Evolutionary conservation across 92 coral and sea anemone genomes (phyloP), one percentile per base, ranked within the genome.

Genomic region (Actinostola sp.): DNA sequence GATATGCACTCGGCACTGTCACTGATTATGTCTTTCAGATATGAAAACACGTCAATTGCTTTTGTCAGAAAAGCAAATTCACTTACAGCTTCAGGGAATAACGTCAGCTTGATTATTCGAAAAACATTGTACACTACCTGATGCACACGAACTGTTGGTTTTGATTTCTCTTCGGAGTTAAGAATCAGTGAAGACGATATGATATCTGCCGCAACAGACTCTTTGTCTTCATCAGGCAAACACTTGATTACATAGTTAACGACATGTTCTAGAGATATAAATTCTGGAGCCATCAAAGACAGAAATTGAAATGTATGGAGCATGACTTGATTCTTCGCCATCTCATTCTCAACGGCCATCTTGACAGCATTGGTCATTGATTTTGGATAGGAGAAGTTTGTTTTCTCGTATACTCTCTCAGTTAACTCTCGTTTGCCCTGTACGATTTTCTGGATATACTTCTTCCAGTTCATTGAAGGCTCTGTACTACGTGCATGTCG

Each of bases 311-410:
- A n/a, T n/a, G 73, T 68, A 19, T 42, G 59, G 23, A 49, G 36
- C 76, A 84, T 39, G 1, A 78, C 72, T 13, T 31, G 45, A 64
- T 79, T 60, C 12, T 10, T 43, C 1, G 35, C 23, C 10, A 39
- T 43, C 2, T 8, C 73, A 23, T 46, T 71, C 30, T 78, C 75
- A 31, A 84, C 67, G 27, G 89, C 89, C 17, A 84, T 26, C 41
- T 38, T 52, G 5, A 71, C 72, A 34, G 89, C 85, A 17, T 56
- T 38, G 9, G 89, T 71, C 85, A 72, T 79, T 0, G 79, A 29
- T 34, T 23, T 25, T 2, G 48, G 59, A 38, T 74, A 72, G 16
- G 8, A 41, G 21, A 19, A 46, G 52, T 52, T 77, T 28, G 71
- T 61, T 33, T 71, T 42, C 1, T 61, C 7, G 14, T 72, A 80